These are phyloP conservation scores for Seira sanloemensis DNA, from an alignment of 2,888 invertebrate genomes.

Conservation along the genomic window DNA sequence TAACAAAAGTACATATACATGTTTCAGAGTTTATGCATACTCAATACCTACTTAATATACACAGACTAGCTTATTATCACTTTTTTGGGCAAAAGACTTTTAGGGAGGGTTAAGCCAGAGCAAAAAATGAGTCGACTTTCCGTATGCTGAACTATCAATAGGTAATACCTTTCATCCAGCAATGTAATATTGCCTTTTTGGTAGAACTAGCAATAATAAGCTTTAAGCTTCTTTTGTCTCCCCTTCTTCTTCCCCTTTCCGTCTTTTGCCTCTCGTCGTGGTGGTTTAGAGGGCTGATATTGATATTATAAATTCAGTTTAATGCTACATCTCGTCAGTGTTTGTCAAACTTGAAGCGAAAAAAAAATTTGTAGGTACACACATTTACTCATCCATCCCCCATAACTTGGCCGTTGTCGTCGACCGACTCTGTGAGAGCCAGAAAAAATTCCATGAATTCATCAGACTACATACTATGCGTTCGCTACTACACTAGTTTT, in stretches of 20 bases:
- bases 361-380: not conserved
- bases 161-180: conserved; percentile 30
- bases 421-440: too few relatives aligned
- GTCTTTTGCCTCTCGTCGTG: not conserved
- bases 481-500: too few relatives aligned
- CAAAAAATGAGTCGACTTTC: not conserved
- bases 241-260: not conserved
- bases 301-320: too few relatives aligned
- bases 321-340: too few relatives aligned
- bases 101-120: not conserved
- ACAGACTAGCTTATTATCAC: conserved; percentile 1
- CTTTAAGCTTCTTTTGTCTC: conserved; percentile 9
- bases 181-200: conserved; percentile 13
- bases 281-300: too few relatives aligned
- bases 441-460: not conserved
- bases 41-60: conserved; percentile 2
- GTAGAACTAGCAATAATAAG: conserved; percentile 19
- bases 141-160: conserved; percentile 18
- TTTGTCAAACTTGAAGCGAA: not conserved
- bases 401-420: not conserved
- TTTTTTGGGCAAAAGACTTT: not conserved
- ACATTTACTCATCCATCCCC: not conserved
- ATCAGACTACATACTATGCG: too few relatives aligned
- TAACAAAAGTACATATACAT: not conserved
- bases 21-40: not conserved